Evolutionary conservation across 2,113 vertebrate genomes (phyloP).

Genomic region (Eudyptes chrysolophus): DNA sequence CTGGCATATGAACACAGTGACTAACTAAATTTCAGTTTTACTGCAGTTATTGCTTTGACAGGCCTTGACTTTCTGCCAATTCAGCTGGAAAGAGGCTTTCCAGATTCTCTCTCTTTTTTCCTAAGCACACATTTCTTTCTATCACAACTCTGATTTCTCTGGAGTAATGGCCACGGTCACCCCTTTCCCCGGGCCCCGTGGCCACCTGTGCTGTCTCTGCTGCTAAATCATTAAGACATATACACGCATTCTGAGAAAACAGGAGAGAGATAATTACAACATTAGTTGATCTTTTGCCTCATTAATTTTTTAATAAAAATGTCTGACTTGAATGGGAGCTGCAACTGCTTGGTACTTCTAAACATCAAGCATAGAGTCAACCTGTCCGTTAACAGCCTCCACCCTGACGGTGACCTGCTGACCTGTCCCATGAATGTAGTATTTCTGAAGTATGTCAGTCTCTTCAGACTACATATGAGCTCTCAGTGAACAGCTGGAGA

Average conservation of each 20-base stretch:
- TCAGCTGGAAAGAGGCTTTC: slow-evolving; percentile 33
- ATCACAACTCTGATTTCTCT: background rate
- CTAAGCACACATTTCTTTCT: background rate
- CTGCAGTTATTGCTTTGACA: slow-evolving; percentile 55
- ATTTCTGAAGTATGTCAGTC: background rate
- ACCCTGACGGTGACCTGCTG: rapidly evolving
- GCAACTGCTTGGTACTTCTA: background rate
- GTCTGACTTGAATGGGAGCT: background rate
- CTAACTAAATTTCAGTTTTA: slow-evolving; percentile 37
- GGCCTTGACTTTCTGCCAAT: slow-evolving; percentile 48
- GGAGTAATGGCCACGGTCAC: background rate
- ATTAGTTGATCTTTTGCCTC: background rate
- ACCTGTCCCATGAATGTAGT: no score
- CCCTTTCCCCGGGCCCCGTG: background rate
- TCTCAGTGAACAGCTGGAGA: background rate
- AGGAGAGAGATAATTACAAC: background rate
- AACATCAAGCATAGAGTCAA: background rate
- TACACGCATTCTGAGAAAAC: background rate
- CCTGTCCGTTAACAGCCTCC: background rate
- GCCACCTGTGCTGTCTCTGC: background rate
- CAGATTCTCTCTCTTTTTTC: background rate
- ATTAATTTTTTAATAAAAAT: background rate
- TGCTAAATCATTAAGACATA: background rate
- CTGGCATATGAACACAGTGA: slow-evolving; percentile 6
- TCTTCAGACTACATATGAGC: background rate